Base-by-base conservation (phyloP, 1,140 invertebrate species). In the Delia radicum region DNA sequence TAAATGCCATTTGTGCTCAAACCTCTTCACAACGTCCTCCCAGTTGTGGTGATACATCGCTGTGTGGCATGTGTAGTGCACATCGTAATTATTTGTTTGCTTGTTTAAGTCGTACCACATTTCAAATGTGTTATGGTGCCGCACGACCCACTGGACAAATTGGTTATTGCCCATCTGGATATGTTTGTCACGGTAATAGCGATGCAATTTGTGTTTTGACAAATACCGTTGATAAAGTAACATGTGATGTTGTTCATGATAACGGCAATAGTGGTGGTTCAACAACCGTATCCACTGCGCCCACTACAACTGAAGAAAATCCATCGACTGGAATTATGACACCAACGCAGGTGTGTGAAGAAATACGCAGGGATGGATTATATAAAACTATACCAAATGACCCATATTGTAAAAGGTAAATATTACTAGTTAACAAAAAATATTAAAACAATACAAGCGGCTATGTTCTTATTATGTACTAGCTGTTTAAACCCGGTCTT, bases 81-180 rank as follows among this genome's bases (percentile, higher is more conserved):
- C 80, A 81, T 15, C 62, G 75, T 0, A 85, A 85, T 71, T 80
- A 80, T 63, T 73, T 83, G 8, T 85, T 85, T 26, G 81, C 83
- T 62, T 85, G 83, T 55, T 77, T 75, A 15, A 85, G 83, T 62
- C 79, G 82, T 0, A 74, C 79, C 0, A 80, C 80, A 33, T 85
- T 85, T 15, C 83, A 83, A 61, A 82, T 85, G 81, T 85, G 83
- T 73, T 83, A 85, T 31, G 83, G 83, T 7, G 83, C 82, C 33
- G 63, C 74, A 0, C 79, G 76, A 7, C 80, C 83, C 13, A 79
- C 78, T 4, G 82, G 83, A 0, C 67, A 78, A 24, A 76, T 78
- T 13, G 83, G 82, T 8, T 79, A 77, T 31, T 85, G 83, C 31
- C 83, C 83, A 2, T 18, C 63, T 13, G 81, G 79, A 12, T 79